Base-by-base conservation (phyloP, 1,140 invertebrate species). In the Drosophila equinoxialis region DNA sequence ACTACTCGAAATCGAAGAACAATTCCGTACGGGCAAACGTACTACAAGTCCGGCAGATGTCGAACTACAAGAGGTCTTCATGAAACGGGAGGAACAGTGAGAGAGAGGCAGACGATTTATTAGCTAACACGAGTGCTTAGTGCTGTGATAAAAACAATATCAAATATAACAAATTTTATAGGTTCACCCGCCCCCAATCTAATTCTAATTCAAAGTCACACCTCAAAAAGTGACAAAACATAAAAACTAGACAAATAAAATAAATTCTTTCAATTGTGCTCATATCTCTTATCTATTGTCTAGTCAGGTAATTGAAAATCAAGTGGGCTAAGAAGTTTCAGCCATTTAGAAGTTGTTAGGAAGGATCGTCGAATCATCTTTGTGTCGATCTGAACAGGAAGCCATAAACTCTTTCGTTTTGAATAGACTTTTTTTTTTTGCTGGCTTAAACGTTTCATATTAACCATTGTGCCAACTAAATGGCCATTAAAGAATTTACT, bases 1-100 rank as follows among this genome's bases (percentile, higher is more conserved):
- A 0, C 92, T 97, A 3, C 93, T 95, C 17, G 95, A 97, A 89
- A 96, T 97, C 39, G 94, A 95, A 68, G 93, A 94, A 5, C 92
- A 94, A 74, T 95, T 94, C 67, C 90, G 83, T 0, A 76, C 42
- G 35, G 79, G 74, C 0, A 71, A 68, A 1, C 33, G 20, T 4
- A 54, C 20, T 1, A 68, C 64, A 20, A 30, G 30, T 6, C 59
- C 57, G 2, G 63, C 26, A 11, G 68, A 74, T 30, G 75, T 90
- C 0, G 84, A 91, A 68, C 79, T 91, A 79, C 67, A 84, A 57
- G 87, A 91, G 57, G 68, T 90, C 6, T 80, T 86, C 63, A 65
- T 71, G 17, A 64, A 58, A 1, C 62, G 11, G 30, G 41, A 41
- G 0, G 74, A 76, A 26, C 35, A 64, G 45, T 54, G 30, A 48